Base-by-base conservation (phyloP, 2,113 vertebrate species). In the Galeopterus variegatus region DNA sequence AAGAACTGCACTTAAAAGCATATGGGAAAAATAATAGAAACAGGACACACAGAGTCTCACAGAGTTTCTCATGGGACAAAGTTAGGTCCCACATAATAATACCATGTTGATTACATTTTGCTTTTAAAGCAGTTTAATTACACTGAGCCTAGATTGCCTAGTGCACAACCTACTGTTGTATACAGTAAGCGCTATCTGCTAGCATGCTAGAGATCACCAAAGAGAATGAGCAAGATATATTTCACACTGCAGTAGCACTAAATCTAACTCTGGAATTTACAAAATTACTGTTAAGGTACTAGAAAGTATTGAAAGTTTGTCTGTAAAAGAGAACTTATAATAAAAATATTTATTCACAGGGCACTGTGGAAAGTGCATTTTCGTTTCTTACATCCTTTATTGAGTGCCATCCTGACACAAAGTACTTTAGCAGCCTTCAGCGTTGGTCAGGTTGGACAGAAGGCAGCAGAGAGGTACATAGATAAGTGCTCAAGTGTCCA, bases 61-160 rank as follows among this genome's bases (percentile, higher is more conserved):
- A 88, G 26, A 81, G n/a, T 64, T 94, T 96, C 69, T 96, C 69
- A 62, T n/a, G 60, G 76, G 33, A 77, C 33, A 81, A 80, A 88
- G 24, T 73, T n/a, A 85, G 45, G 26, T 82, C 17, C 79, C 54
- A 75, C 36, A 24, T 58, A 91, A 31, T 36, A 26, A 87, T 64
- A 41, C 24, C 45, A 10, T 56, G 19, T n/a, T 81, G 76, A 96
- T 85, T 90, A 21, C 28, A 52, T 87, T 80, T 86, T 92, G 45
- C 64, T 73, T 95, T 96, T 50, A 15, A 69, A 85, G 11, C 21
- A 86, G 26, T 48, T 73, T 75, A 58, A 31, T 69, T n/a, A 82
- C 8, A 26, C 5, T 28, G 23, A 92, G 64, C 36, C 48, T 50
- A n/a, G 33, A n/a, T 45, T 21, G 18, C 52, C 23, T 13, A 18